Evolutionary conservation across 2,113 vertebrate species (phyloP).

Genomic region (Hyaena hyaena): DNA sequence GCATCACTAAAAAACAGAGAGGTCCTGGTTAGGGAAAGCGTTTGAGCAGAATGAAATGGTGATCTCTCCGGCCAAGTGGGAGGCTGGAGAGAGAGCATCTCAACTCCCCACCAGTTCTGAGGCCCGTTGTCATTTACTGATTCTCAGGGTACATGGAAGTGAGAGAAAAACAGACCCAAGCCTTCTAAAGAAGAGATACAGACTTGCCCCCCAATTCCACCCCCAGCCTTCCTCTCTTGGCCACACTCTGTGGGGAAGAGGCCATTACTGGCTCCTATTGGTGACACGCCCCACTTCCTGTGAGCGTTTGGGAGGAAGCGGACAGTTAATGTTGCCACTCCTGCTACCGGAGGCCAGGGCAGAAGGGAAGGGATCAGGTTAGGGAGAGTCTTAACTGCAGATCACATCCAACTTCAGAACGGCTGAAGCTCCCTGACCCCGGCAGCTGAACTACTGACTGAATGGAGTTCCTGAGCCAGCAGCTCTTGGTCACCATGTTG

Average conservation of each 20-base stretch:
- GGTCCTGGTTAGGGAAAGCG: not conserved
- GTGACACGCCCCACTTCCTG: not conserved
- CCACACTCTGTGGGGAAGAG: not conserved
- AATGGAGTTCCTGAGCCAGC: slow-evolving; percentile 5
- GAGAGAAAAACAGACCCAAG: not conserved
- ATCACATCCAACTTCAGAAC: slow-evolving; percentile 2
- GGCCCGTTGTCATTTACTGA: not conserved
- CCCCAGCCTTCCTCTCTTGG: not conserved
- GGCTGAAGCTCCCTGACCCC: slow-evolving; percentile 41
- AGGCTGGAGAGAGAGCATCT: not conserved
- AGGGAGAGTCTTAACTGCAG: not conserved
- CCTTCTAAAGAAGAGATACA: not conserved
- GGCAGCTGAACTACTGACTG: not conserved
- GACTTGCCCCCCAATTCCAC: not conserved
- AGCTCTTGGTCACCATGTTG: slow-evolving; percentile 27
- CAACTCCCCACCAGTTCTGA: not conserved
- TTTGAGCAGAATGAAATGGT: not conserved
- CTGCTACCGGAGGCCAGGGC: not conserved
- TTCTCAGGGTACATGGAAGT: not conserved
- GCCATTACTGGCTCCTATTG: not conserved
- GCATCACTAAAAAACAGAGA: not conserved
- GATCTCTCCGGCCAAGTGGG: not conserved
- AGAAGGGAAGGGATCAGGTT: slow-evolving; percentile 4
- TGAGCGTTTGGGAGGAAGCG: not conserved
- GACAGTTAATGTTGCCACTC: not conserved